These are phyloP conservation scores for Sitobion miscanthi DNA, from an alignment of 1,140 invertebrate species.

Conservation along the genomic window DNA sequence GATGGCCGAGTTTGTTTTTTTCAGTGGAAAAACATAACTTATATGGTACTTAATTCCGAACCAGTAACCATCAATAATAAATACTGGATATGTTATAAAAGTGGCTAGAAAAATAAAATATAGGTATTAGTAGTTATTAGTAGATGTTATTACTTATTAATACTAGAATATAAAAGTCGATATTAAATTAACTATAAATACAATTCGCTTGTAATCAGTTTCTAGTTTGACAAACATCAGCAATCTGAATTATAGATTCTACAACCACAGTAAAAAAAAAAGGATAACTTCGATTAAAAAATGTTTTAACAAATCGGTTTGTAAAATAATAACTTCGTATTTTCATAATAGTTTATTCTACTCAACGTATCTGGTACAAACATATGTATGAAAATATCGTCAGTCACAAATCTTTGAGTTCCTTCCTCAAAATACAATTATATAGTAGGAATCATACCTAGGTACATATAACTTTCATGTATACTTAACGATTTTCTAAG, in stretches of 20 bases:
- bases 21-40: background rate
- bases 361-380: background rate
- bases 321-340: background rate
- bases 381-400: background rate
- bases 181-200: background rate
- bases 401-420: background rate
- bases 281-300: background rate
- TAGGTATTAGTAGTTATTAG: background rate
- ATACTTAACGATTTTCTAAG: background rate
- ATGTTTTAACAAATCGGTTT: background rate
- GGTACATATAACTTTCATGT: background rate
- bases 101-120: background rate
- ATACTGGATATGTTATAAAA: background rate
- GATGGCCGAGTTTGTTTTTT: background rate
- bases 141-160: background rate
- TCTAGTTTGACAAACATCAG: background rate
- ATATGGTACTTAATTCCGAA: background rate
- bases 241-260: background rate
- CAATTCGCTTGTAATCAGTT: fast-evolving
- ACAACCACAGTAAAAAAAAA: background rate
- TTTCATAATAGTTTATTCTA: conserved; percentile 26
- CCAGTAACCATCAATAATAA: background rate
- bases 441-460: background rate
- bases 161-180: background rate
- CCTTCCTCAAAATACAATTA: background rate